Evolutionary conservation across 2,797 vertebrate genomes (phyloP).

Genomic region (Mus spretus): DNA sequence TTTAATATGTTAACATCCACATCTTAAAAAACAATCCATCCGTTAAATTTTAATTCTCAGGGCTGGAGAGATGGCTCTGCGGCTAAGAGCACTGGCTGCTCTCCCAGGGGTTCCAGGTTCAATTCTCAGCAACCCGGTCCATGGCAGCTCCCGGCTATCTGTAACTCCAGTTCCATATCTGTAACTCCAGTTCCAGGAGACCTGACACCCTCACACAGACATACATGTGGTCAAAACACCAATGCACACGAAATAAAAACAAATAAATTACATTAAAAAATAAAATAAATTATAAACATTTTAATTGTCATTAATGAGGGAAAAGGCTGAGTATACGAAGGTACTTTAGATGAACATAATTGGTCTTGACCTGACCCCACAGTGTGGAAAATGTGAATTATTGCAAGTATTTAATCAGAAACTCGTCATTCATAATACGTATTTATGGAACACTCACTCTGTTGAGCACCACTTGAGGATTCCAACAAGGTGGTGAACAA

Average conservation of each 20-base stretch:
- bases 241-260: too few relatives aligned
- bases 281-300: neutral
- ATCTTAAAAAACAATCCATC: neutral
- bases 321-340: neutral
- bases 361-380: constrained; percentile 10
- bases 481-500: neutral
- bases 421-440: constrained; percentile 26
- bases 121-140: too few relatives aligned
- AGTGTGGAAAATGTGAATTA: constrained; percentile 26
- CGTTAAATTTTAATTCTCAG: constrained; percentile 44
- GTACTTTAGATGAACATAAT: constrained; percentile 7
- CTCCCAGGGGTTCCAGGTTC: neutral
- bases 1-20: neutral
- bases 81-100: too few relatives aligned
- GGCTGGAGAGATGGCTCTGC: neutral
- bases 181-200: too few relatives aligned
- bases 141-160: too few relatives aligned
- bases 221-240: too few relatives aligned
- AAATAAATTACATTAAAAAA: too few relatives aligned
- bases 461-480: neutral
- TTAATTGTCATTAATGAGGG: constrained; percentile 41
- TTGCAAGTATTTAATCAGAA: constrained; percentile 44
- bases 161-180: too few relatives aligned
- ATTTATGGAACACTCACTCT: constrained; percentile 22
- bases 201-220: too few relatives aligned